These are phyloP conservation scores for Rhineura floridana DNA, from an alignment of 2,113 vertebrate genomes.

Conservation along the genomic window DNA sequence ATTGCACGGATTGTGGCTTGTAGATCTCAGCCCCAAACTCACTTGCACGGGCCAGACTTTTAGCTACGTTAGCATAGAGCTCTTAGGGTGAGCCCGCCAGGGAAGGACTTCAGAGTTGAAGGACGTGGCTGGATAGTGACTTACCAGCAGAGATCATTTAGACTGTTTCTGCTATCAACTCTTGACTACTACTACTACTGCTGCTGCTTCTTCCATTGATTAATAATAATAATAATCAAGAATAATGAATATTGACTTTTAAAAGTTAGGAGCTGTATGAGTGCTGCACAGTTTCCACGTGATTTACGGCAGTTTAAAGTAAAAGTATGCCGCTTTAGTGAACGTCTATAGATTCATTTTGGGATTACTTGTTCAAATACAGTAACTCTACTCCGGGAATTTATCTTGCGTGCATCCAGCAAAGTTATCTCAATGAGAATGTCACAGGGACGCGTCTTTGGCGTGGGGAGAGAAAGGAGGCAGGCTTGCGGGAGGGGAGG, in stretches of 20 bases:
- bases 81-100: neutral
- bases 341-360: no score
- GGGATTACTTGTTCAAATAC: no score
- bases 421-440: no score
- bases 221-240: no score
- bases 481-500: neutral
- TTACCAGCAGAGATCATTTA: neutral
- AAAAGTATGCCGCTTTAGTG: no score
- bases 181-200: neutral
- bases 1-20: neutral
- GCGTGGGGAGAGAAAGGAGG: neutral
- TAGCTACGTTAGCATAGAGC: neutral
- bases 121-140: neutral
- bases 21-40: neutral
- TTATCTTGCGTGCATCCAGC: neutral
- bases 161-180: neutral
- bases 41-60: neutral
- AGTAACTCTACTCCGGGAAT: no score
- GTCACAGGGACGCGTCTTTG: neutral
- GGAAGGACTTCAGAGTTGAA: neutral
- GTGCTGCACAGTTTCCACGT: no score
- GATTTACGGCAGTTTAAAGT: no score
- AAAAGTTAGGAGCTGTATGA: no score
- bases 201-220: no score
- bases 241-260: no score